Conservation (phyloP, 2,797 vertebrate species). For the Danio albolineatus region DNA sequence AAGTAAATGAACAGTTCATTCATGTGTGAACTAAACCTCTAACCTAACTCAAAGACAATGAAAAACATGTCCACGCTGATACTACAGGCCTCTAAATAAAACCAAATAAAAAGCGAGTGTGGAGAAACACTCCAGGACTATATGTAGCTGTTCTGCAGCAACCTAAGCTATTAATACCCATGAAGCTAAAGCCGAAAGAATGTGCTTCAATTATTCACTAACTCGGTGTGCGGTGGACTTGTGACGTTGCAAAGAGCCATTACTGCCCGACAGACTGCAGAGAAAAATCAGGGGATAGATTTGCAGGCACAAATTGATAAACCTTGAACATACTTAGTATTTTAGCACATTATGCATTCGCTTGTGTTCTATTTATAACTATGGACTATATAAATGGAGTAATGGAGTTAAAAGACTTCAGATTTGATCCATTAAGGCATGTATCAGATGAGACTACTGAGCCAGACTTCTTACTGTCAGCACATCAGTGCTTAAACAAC, state of each 20-base stretch:
- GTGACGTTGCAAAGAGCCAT: constrained; percentile 54
- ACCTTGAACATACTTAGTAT: background rate
- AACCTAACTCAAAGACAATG: too few species aligned
- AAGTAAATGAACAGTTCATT: too few species aligned
- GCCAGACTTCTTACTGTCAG: constrained; percentile 4
- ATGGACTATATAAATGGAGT: background rate
- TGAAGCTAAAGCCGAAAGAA: constrained; percentile 71
- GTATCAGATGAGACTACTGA: background rate
- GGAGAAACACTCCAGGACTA: constrained; percentile 18
- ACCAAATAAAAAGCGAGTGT: constrained; percentile 11
- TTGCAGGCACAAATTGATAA: background rate
- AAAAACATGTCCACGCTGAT: background rate
- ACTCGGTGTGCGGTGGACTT: constrained; percentile 62
- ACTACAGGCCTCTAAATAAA: background rate
- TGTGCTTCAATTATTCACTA: constrained; percentile 82
- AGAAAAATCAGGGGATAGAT: constrained; percentile 14
- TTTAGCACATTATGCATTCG: background rate
- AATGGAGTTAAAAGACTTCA: background rate
- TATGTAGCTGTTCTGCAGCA: constrained; percentile 61
- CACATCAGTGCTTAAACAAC: background rate
- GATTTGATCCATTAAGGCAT: constrained; percentile 8
- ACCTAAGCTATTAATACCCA: constrained; percentile 80
- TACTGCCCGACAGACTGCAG: constrained; percentile 26
- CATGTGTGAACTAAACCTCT: too few species aligned
- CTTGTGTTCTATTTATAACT: background rate